Base-by-base conservation (phyloP, 1,140 invertebrate genomes). In the Probaryconus sp. region DNA sequence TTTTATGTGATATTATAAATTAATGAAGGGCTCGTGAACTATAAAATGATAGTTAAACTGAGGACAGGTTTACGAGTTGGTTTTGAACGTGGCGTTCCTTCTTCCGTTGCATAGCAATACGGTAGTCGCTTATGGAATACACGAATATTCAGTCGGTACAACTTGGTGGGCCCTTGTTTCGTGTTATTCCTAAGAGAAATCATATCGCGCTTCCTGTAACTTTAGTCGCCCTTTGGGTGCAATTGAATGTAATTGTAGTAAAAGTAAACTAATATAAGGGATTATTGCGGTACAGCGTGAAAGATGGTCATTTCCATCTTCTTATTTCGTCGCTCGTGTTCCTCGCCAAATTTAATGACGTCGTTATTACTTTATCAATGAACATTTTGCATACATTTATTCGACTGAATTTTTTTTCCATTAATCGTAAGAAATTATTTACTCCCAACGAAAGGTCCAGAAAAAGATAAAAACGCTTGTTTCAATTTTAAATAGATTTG, bases 171-270 rank as follows among this genome's bases (percentile, higher is more conserved):
- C 31, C 61, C 51, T 64, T 73, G 55, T 73, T 65, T 31, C 45
- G 21, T 13, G 63, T 63, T 81, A 81, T 79, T 79, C 73, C 79
- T 81, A 58, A 55, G 79, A 81, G 79, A 81, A 81, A 81, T 81
- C 77, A 81, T 79, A 73, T 73, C 76, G 72, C 75, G 68, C 67
- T 76, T 79, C 73, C 63, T 56, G 56, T 70, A 81, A 81, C 47
- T 77, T 77, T 70, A 78, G 70, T 17, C 73, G 61, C 74, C 79
- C 70, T 75, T 33, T 11, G 77, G 70, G 79, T 72, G 76, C 79
- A 77, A 79, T 81, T 75, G 68, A 75, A 48, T 79, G 73, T 81
- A 81, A 81, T 81, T 81, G 77, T 72, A 64, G 65, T 56, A 64
- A 78, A 75, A 78, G 77, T 79, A 81, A 81, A 78, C 77, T 77